Evolutionary conservation across 2,797 vertebrate genomes (phyloP).

Genomic region (Sylvia borin): DNA sequence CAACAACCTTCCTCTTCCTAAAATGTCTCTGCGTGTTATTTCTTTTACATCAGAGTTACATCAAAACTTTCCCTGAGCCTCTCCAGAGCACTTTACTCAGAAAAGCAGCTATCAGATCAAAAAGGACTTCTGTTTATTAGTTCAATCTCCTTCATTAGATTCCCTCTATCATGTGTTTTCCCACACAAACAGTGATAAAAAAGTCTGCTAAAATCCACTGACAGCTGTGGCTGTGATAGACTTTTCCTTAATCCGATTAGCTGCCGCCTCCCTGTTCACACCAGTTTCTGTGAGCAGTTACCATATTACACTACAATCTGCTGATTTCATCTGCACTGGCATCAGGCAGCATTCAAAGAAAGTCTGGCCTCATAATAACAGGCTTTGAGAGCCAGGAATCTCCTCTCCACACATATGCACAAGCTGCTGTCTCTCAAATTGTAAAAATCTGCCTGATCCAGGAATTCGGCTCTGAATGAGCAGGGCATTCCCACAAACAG

Average conservation of each 20-base stretch:
- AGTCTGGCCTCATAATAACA: constrained; percentile 59
- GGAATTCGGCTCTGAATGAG: not conserved
- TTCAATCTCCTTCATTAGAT: constrained; percentile 74
- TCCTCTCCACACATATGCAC: constrained; percentile 18
- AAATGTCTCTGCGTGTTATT: not conserved
- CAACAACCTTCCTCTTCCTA: not conserved
- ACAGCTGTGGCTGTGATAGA: constrained; percentile 71
- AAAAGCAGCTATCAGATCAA: constrained; percentile 63
- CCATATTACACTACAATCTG: constrained; percentile 69
- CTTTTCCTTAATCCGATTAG: constrained; percentile 76
- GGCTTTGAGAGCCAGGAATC: constrained; percentile 53
- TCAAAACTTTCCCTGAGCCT: constrained; percentile 40
- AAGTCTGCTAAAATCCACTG: constrained; percentile 69
- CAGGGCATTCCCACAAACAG: not conserved
- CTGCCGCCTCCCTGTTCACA: constrained; percentile 54
- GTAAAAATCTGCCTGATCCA: not conserved
- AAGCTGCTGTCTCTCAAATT: constrained; percentile 44
- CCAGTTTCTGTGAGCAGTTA: constrained; percentile 63
- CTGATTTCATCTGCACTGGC: constrained; percentile 71
- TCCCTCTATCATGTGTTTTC: constrained; percentile 57
- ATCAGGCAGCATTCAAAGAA: constrained; percentile 63
- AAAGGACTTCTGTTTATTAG: constrained; percentile 67
- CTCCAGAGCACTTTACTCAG: constrained; percentile 35
- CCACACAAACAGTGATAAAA: constrained; percentile 58
- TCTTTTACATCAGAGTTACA: not conserved